Conservation (phyloP, 2,797 vertebrate genomes). For the Sarcophilus harrisii region DNA sequence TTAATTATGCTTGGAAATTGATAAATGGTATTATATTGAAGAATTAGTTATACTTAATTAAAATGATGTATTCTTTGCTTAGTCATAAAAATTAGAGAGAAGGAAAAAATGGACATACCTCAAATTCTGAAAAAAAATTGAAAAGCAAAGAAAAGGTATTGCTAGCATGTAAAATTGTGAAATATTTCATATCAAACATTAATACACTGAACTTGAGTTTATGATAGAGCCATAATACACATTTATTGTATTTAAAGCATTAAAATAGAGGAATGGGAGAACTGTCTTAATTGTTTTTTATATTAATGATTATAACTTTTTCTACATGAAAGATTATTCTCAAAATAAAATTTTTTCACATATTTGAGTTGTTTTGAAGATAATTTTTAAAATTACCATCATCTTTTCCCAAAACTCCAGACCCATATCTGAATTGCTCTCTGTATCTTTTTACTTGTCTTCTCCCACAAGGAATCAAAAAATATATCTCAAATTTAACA, state of each 20-base stretch:
- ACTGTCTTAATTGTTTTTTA: background rate
- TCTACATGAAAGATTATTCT: constrained; percentile 15
- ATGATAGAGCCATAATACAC: background rate
- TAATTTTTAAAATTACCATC: background rate
- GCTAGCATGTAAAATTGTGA: background rate
- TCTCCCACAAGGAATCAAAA: background rate
- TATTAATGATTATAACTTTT: background rate
- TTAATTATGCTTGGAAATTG: background rate
- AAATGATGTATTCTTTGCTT: background rate
- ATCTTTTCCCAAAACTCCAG: background rate
- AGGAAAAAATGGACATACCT: background rate
- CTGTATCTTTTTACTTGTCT: background rate
- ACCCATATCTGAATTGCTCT: background rate
- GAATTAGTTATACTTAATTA: background rate
- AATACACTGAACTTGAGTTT: background rate
- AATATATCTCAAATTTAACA: background rate
- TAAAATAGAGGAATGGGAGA: background rate
- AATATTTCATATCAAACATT: background rate
- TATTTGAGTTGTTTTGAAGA: background rate
- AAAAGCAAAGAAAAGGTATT: background rate
- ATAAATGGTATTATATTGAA: background rate
- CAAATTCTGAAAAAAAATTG: background rate
- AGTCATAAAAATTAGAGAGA: background rate
- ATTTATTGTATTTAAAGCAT: background rate
- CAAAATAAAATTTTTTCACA: constrained; percentile 2